Conservation (phyloP, 2,797 vertebrate genomes). For the Leptatherina wallacei region DNA sequence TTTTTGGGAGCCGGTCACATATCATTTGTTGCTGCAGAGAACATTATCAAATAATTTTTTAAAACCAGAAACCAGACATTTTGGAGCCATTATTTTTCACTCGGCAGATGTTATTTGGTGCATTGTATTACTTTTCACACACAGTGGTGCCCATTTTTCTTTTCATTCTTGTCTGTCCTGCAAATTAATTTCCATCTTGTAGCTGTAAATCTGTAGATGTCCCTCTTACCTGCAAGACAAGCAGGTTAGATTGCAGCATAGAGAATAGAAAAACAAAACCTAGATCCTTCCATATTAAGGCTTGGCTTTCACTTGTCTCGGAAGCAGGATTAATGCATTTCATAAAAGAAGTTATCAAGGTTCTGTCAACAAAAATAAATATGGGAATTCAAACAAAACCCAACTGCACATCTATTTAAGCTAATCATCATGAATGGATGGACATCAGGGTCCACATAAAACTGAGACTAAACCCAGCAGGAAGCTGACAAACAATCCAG, state of each 20-base stretch:
- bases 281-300: conserved; percentile 19
- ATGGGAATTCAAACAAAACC: conserved; percentile 47
- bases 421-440: conserved; percentile 65
- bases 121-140: background rate
- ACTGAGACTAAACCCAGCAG: conserved; percentile 66
- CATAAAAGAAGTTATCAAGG: conserved; percentile 30
- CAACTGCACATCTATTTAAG: conserved; percentile 63
- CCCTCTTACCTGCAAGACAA: background rate
- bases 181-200: conserved; percentile 7
- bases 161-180: background rate
- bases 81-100: conserved; percentile 26
- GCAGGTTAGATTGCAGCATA: background rate
- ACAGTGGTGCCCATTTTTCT: background rate
- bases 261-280: background rate
- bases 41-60: conserved; percentile 30
- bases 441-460: conserved; percentile 46
- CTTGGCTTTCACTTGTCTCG: conserved; percentile 17
- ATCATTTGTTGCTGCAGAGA: conserved; percentile 42
- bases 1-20: conserved; percentile 47
- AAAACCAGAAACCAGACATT: conserved; percentile 18
- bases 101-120: background rate
- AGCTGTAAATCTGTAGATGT: conserved; percentile 17
- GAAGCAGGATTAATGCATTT: conserved; percentile 50
- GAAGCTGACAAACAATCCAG: conserved; percentile 48
- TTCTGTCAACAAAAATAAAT: conserved; percentile 57